Conservation (phyloP, 1,140 invertebrate species). For the Aphidius ervi region DNA sequence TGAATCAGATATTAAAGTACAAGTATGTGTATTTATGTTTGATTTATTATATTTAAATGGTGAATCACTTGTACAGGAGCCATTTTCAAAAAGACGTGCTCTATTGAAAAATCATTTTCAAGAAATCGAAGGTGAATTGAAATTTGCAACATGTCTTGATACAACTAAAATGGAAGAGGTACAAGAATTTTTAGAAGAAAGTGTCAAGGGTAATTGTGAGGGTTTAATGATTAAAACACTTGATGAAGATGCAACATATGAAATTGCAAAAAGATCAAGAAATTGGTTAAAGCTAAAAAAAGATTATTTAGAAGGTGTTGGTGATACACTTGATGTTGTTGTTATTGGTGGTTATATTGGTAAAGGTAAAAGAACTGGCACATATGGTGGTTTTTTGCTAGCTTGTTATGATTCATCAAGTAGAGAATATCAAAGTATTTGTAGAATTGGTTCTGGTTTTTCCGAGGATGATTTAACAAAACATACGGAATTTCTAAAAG, state of each 20-base stretch:
- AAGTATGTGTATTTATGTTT: constrained; percentile 97
- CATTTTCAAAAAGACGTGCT: constrained; percentile 73
- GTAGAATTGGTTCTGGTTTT: constrained; percentile 98
- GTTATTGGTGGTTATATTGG: constrained; percentile 95
- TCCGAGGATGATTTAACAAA: constrained; percentile 83
- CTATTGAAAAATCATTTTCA: constrained; percentile 74
- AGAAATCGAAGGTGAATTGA: constrained; percentile 78
- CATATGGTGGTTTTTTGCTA: constrained; percentile 93
- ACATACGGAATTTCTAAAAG: constrained; percentile 75
- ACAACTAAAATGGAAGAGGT: constrained; percentile 89
- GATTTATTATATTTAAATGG: constrained; percentile 96
- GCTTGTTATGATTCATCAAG: constrained; percentile 93
- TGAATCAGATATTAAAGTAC: constrained; percentile 88
- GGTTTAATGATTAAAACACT: constrained; percentile 99
- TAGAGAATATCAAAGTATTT: constrained; percentile 92
- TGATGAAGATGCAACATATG: constrained; percentile 89
- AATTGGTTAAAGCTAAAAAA: constrained; percentile 99
- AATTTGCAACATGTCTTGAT: constrained; percentile 82
- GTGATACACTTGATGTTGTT: constrained; percentile 91
- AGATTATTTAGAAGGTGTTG: constrained; percentile 93
- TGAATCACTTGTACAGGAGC: constrained; percentile 73
- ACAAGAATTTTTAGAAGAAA: constrained; percentile 90
- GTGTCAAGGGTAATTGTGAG: constrained; percentile 92
- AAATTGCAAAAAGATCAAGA: constrained; percentile 94
- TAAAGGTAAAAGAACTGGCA: constrained; percentile 89